Conservation (phyloP, 2,797 vertebrate species). For the Girardinus metallicus region DNA sequence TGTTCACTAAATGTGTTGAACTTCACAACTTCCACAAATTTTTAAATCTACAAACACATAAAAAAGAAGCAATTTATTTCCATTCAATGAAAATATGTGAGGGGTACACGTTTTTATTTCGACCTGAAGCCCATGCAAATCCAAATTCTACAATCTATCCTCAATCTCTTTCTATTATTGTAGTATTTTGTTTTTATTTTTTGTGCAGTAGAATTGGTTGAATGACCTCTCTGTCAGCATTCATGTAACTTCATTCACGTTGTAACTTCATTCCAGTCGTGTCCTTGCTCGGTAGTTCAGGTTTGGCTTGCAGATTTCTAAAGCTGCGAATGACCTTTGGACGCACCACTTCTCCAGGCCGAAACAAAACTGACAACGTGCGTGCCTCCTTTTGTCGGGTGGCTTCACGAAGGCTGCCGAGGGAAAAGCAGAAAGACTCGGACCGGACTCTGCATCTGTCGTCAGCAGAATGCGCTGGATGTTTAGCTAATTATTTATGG, state of each 20-base stretch:
- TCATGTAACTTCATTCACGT: slow-evolving; percentile 45
- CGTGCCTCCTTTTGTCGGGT: slow-evolving; percentile 35
- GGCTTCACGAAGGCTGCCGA: slow-evolving; percentile 53
- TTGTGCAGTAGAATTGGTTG: slow-evolving; percentile 1
- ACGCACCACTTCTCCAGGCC: slow-evolving; percentile 50
- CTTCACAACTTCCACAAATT: neutral
- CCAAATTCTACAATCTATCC: neutral
- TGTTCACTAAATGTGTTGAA: neutral
- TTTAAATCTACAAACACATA: neutral
- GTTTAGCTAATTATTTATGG: slow-evolving; percentile 23
- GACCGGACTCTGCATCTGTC: slow-evolving; percentile 14
- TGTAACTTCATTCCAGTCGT: slow-evolving; percentile 43
- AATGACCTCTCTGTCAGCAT: slow-evolving; percentile 16
- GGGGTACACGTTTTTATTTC: neutral
- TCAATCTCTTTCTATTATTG: neutral
- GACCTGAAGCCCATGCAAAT: neutral
- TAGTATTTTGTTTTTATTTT: neutral
- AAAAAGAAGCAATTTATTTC: neutral
- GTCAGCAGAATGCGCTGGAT: slow-evolving; percentile 15
- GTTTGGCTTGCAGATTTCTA: slow-evolving; percentile 41
- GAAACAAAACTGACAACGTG: slow-evolving; percentile 31
- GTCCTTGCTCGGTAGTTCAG: slow-evolving; percentile 40
- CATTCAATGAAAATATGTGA: neutral
- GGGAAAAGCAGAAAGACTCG: slow-evolving; percentile 35
- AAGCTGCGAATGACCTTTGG: slow-evolving; percentile 55